Conservation (phyloP, 2,113 vertebrate species). For the Vidua chalybeata region DNA sequence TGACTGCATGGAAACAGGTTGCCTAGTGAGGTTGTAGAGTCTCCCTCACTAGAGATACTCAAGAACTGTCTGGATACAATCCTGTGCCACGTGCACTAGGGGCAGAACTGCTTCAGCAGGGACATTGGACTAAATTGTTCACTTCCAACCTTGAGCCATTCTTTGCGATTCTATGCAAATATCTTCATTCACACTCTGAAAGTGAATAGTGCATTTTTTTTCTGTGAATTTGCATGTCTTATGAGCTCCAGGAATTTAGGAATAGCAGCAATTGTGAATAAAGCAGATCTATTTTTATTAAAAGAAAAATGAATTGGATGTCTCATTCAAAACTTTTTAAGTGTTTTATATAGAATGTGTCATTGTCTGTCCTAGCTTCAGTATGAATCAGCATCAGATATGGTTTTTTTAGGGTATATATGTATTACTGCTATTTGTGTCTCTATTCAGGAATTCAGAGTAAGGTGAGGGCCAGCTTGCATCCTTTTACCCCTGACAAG, state of each 20-base stretch:
- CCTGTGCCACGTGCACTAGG: not conserved
- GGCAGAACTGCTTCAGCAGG: not conserved
- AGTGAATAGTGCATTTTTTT: slow-evolving; percentile 13
- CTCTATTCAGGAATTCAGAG: not conserved
- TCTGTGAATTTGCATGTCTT: slow-evolving; percentile 30
- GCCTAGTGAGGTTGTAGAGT: not conserved
- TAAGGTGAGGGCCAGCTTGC: not conserved
- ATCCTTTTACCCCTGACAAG: not conserved
- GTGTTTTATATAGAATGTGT: not conserved
- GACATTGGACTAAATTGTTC: not conserved
- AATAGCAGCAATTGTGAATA: slow-evolving; percentile 8
- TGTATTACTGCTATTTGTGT: not conserved
- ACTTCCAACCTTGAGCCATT: not conserved
- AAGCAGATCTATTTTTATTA: slow-evolving; percentile 23
- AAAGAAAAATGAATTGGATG: slow-evolving; percentile 14
- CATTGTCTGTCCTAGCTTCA: slow-evolving; percentile 1
- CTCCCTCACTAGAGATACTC: not conserved
- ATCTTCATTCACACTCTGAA: not conserved
- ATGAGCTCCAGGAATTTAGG: not conserved
- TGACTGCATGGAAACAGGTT: not conserved
- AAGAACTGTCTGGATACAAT: not conserved
- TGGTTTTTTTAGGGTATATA: not conserved
- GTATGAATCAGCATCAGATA: not conserved
- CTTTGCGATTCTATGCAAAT: not conserved
- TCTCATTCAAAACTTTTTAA: not conserved